Base-by-base conservation (phyloP, 35 echinoderm and acorn worm genomes). In the Heliocidaris erythrogramma region DNA sequence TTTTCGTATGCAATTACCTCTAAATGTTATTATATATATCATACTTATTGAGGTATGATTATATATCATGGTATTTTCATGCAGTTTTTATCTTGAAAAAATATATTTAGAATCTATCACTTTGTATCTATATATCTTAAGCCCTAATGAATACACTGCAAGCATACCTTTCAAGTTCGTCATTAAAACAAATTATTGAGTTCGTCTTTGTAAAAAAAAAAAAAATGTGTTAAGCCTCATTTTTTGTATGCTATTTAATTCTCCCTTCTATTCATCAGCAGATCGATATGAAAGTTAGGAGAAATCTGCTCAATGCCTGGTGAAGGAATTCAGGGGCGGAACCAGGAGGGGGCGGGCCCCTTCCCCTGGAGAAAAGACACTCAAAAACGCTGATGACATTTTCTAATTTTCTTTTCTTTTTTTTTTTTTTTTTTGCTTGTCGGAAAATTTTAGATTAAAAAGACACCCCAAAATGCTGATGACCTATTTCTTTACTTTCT, bases 161-260 rank as follows among this genome's bases (percentile, higher is more conserved):
- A 48, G 47, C 87, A 89, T 89, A 89, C 30, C 87, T 89, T 89
- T 89, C 86, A 89, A 89, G 42, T 32, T 32, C 47, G 87, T 89
- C 47, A 89, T 89, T 89, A 32, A 89, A 47, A 47, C 31, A 89
- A 89, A 89, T 24, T 47, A 47, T 16, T 32, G 87, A 89, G 87
- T 89, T 89, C 31, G 47, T 89, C 87, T 89, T 89, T 89, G 87
- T 89, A 89, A 78, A 18, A 78, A 71, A n/a, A n/a, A n/a, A n/a
- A 42, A 42, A 71, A 71, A 17, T 27, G 7, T 27, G 5, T 78
- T 7, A 0, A 27, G 17, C 21, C 6, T n/a, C 5, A 27, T n/a
- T n/a, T 78, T 78, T 78, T 21, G 7, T 7, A n/a, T n/a, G n/a
- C 27, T 78, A 78, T 78, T 78, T 21, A 7, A 24, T 78, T 78